These are phyloP conservation scores for Pangasius krempfi DNA, from an alignment of 2,797 vertebrate species.

Conservation along the genomic window DNA sequence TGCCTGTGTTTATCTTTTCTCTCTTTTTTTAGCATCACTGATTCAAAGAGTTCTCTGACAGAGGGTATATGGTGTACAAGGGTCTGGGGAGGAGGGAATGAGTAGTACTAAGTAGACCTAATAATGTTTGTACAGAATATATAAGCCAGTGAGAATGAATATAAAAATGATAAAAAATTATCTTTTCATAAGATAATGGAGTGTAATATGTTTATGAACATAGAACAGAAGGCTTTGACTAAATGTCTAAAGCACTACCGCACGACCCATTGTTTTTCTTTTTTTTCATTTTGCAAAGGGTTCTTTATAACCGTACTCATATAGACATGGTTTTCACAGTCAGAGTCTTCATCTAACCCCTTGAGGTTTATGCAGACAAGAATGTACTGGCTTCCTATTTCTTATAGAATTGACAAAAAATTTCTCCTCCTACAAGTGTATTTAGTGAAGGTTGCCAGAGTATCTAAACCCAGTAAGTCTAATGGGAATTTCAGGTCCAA, in stretches of 20 bases:
- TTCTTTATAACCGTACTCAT: neutral
- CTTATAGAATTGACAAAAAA: neutral
- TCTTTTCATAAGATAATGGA: neutral
- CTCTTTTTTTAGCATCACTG: constrained; percentile 19
- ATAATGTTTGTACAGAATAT: neutral
- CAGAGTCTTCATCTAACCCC: neutral
- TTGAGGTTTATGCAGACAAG: neutral
- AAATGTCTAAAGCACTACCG: neutral
- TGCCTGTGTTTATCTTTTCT: constrained; percentile 33
- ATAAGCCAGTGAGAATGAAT: neutral
- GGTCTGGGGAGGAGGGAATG: neutral
- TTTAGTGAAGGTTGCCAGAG: neutral
- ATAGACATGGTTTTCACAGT: neutral
- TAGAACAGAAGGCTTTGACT: neutral
- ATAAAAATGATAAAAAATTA: too few relatives aligned
- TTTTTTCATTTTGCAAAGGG: neutral
- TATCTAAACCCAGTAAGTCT: neutral
- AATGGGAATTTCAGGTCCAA: neutral
- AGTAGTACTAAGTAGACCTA: neutral
- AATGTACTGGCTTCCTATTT: neutral
- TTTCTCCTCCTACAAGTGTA: neutral
- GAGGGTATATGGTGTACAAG: neutral
- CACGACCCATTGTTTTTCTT: neutral
- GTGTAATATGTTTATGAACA: neutral
- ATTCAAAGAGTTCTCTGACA: constrained; percentile 21